A percentile compares a stretch with the other conserved stretches of the same genome.
These are phyloP conservation scores for Leucophora obtusa DNA, from an alignment of 2,888 invertebrate genomes.

Conservation along the genomic window DNA sequence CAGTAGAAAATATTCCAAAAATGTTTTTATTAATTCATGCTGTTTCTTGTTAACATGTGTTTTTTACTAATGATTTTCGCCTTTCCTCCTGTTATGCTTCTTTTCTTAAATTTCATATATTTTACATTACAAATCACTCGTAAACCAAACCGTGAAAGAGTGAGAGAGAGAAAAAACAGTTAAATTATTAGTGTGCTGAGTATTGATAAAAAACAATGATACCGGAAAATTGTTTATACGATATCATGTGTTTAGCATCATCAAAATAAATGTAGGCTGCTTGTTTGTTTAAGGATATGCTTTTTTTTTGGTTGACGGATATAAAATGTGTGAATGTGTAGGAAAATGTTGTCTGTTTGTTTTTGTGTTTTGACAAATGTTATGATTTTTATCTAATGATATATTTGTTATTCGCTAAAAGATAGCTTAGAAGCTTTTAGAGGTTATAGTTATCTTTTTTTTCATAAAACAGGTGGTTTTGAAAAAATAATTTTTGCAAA, in stretches of 20 bases:
- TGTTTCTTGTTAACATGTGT: not conserved
- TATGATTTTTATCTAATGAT: not conserved
- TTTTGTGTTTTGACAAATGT: not conserved
- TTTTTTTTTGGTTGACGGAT: not conserved
- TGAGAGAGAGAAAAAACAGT: not conserved
- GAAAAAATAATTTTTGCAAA: no score
- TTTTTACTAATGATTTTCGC: not conserved
- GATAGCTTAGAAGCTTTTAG: not conserved
- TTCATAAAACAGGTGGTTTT: not conserved
- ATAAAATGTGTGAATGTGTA: not conserved
- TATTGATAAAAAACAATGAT: slow-evolving; percentile 26
- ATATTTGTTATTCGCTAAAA: not conserved
- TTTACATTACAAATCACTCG: slow-evolving; percentile 43
- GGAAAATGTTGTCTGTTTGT: not conserved
- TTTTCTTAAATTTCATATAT: not conserved
- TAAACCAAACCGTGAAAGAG: slow-evolving; percentile 6
- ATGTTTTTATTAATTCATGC: not conserved
- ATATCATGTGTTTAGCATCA: slow-evolving; percentile 1
- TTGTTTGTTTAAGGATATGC: not conserved
- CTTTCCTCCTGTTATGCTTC: not conserved
- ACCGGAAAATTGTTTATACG: slow-evolving; percentile 36
- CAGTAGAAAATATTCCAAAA: not conserved
- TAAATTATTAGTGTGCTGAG: not conserved
- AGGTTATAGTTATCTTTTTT: not conserved
- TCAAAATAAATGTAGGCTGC: not conserved